Percentiles rank a stretch among this genome's conserved stretches.
Conservation (phyloP, 2,113 vertebrate genomes). For the Argyrosomus japonicus region DNA sequence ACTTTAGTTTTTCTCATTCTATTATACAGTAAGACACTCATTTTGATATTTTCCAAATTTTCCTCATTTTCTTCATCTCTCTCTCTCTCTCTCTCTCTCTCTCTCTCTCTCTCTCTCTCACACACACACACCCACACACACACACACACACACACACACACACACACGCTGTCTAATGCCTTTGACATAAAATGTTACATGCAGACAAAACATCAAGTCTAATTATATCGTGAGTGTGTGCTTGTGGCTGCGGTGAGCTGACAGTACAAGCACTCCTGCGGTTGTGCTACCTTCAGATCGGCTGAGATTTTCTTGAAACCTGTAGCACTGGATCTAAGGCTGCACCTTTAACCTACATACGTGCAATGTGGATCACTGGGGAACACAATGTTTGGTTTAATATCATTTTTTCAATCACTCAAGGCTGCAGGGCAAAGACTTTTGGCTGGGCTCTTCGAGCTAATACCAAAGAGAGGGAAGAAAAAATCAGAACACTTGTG, state of each 20-base stretch:
- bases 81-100: no score
- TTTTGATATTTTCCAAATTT: not conserved
- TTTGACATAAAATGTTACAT: not conserved
- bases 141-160: not conserved
- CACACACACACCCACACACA: not conserved
- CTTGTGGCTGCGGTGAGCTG: not conserved
- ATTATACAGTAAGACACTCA: not conserved
- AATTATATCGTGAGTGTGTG: not conserved
- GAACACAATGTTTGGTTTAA: constrained; percentile 78
- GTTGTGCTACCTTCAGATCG: not conserved
- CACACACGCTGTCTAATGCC: not conserved
- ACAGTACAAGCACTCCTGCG: not conserved
- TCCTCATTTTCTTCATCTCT: no score
- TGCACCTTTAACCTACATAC: not conserved
- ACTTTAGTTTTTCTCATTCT: not conserved
- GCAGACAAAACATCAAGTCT: not conserved
- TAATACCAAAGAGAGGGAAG: not conserved
- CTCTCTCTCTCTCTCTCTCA: not conserved
- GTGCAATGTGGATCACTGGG: not conserved
- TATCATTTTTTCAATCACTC: constrained; percentile 81
- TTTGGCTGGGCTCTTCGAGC: not conserved
- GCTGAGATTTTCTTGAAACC: not conserved
- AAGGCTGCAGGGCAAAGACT: constrained; percentile 64
- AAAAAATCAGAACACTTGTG: not conserved
- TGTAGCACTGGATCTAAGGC: not conserved